phyloP scores from a whole-genome alignment of 64 coral and sea anemone genomes.

The Actinia equina region DNA sequence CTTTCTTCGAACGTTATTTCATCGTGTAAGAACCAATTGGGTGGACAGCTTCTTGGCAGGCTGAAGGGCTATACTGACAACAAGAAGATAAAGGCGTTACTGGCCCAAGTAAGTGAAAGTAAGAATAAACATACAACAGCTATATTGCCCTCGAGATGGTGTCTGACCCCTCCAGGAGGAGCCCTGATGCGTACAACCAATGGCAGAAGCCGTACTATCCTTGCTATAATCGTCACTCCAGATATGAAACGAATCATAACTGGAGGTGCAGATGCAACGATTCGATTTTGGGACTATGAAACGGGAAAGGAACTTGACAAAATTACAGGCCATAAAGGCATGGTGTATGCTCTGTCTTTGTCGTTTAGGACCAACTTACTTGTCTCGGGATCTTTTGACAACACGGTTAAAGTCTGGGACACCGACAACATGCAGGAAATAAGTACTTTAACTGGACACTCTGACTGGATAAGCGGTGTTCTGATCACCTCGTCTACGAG shows the following conservation, averaged over 20 bases:
- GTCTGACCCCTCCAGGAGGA: slow-evolving; percentile 49
- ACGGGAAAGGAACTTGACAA: slow-evolving; percentile 56
- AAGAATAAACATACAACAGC: not conserved
- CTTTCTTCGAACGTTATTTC: slow-evolving; percentile 50
- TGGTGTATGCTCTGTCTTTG: slow-evolving; percentile 48
- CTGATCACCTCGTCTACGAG: slow-evolving; percentile 19
- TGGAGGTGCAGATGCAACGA: slow-evolving; percentile 17
- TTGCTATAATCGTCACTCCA: slow-evolving; percentile 35
- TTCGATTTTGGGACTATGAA: slow-evolving; percentile 42
- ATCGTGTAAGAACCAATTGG: slow-evolving; percentile 27
- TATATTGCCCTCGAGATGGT: slow-evolving; percentile 36
- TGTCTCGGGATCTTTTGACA: slow-evolving; percentile 51
- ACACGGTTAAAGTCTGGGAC: slow-evolving; percentile 46
- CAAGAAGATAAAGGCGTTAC: slow-evolving; percentile 15
- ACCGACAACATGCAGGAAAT: slow-evolving; percentile 39
- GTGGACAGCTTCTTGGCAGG: slow-evolving; percentile 44
- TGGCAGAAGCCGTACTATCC: slow-evolving; percentile 7
- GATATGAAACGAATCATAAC: slow-evolving; percentile 38
- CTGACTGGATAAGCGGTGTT: slow-evolving; percentile 42
- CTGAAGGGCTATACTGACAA: slow-evolving; percentile 2
- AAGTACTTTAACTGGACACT: slow-evolving; percentile 29
- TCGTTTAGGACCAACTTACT: slow-evolving; percentile 30
- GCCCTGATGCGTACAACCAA: slow-evolving; percentile 41
- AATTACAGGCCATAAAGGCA: slow-evolving; percentile 34
- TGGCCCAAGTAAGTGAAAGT: slow-evolving; percentile 21